Percentiles rank a stretch among this genome's conserved stretches.
Evolutionary conservation across 2,113 vertebrate species (phyloP).

Genomic region (Limnothrissa miodon): DNA sequence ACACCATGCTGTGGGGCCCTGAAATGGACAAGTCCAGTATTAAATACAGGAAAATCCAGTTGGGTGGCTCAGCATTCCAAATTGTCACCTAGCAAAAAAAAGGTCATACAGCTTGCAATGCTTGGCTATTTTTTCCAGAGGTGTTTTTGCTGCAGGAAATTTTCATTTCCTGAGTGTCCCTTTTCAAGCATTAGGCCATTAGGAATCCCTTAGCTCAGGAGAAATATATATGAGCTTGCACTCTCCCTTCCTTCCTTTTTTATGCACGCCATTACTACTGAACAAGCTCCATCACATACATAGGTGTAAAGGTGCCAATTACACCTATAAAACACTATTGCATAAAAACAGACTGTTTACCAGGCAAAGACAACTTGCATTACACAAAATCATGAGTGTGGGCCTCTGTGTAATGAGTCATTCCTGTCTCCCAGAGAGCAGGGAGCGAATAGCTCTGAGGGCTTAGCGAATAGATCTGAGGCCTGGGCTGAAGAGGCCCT

Average conservation of each 20-base stretch:
- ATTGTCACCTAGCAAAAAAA: neutral
- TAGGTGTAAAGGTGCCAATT: neutral
- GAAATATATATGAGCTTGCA: neutral
- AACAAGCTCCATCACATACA: neutral
- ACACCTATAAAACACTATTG: neutral
- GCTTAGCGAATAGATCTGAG: too few relatives aligned
- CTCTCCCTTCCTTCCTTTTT: neutral
- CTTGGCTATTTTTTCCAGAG: neutral
- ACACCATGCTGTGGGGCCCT: neutral
- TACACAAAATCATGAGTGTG: neutral
- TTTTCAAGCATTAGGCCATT: neutral
- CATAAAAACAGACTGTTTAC: neutral
- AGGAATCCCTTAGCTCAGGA: neutral
- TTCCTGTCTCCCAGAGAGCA: neutral
- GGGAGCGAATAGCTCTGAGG: neutral
- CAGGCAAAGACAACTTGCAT: neutral
- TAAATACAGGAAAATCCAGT: neutral
- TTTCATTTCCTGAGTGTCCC: neutral
- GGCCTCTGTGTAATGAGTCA: neutral
- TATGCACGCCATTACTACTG: neutral
- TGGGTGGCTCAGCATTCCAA: neutral
- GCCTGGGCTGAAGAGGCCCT: neutral
- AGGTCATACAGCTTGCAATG: neutral
- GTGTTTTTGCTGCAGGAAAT: neutral
- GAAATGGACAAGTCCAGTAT: neutral